Base-by-base conservation (phyloP, 2,888 invertebrate species). In the Yponomeuta plumbellus region DNA sequence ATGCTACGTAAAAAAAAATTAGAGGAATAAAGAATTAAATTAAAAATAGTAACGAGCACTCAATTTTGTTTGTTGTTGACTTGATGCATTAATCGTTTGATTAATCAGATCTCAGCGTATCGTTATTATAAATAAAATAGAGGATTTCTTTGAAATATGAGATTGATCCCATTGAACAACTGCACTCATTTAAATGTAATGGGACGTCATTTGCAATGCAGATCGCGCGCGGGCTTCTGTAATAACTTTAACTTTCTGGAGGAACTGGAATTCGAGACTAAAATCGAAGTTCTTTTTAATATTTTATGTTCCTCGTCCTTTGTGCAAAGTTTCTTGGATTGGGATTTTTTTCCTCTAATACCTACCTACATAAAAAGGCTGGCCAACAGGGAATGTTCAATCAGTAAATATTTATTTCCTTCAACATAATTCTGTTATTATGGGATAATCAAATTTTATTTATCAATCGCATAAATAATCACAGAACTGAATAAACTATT, bases 171-270 rank as follows among this genome's bases (percentile, higher is more conserved):
- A 52, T 17, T 52, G 4, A 52, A 17, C 44, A 52, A 52, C 44
- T 52, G 44, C 44, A 52, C 44, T 52, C 44, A 52, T 52, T 52
- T 52, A 52, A 52, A 52, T 52, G 44, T 17, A 52, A 17, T 52
- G 44, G 17, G 44, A 52, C 5, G 17, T 52, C 44, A 86, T 88
- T 87, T 83, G 87, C 85, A 86, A 83, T 84, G 84, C 83, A 84
- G 80, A 88, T 86, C 73, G 70, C 71, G 71, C 74, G 75, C 76
- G 75, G 76, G 72, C 72, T 74, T 71, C 72, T 71, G 76, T 74
- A 74, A 79, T 84, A 80, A 82, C 80, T 82, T 78, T 73, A 52
- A 73, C 74, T 72, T 75, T 67, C 68, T 52, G 71, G 74, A 73
- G 79, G 75, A 75, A 75, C 44, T 52, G 44, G 44, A 80, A 78